A percentile compares a stretch with the other conserved stretches of the same genome.
Evolutionary conservation across 2,888 invertebrate species (phyloP).

Genomic region (Halictus ligatus): DNA sequence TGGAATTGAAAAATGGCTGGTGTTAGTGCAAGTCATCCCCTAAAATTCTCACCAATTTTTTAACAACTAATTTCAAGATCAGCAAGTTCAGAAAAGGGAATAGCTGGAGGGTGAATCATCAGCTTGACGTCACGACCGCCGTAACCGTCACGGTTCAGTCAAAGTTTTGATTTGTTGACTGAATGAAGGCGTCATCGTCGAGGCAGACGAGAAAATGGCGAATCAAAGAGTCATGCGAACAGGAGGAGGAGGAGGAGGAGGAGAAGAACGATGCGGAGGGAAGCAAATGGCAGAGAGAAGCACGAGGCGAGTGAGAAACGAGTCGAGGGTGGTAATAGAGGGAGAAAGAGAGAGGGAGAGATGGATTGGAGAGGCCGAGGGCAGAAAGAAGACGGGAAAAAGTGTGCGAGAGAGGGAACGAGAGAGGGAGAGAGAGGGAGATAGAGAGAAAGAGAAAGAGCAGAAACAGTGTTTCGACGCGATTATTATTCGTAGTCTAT

Average conservation of each 20-base stretch:
- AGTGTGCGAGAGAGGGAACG: neutral
- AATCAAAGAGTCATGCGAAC: constrained; percentile 17
- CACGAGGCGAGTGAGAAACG: neutral
- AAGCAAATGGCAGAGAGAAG: neutral
- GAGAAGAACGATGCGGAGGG: neutral
- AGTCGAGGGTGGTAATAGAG: neutral
- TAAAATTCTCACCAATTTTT: neutral
- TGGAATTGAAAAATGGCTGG: neutral
- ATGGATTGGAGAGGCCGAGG: neutral
- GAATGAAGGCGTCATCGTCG: constrained; percentile 53
- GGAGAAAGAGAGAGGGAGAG: neutral
- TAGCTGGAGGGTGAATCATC: neutral
- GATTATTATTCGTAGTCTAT: constrained; percentile 71
- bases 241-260: neutral
- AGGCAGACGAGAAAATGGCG: constrained; percentile 17
- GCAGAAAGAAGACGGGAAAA: neutral
- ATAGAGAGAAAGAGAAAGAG: constrained; percentile 15
- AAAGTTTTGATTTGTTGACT: constrained; percentile 42
- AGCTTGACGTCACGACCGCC: neutral
- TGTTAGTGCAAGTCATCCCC: neutral
- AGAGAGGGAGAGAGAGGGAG: constrained; percentile 1
- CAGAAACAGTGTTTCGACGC: constrained; percentile 68
- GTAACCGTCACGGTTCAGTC: neutral
- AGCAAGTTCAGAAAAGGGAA: neutral
- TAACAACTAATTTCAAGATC: neutral